Evolutionary conservation across 1,140 invertebrate genomes (phyloP).

Genomic region (Drosophila melanogaster): Release_6_plus_ISO1_MT NT_037436.4:18830001-18830500

Average conservation of each 20-base stretch:
- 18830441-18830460: conserved; percentile 86
- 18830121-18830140: no score
- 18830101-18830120: no score
- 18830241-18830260: no score
- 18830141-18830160: no score
- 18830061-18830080: no score
- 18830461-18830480: conserved; percentile 87
- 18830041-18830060: no score
- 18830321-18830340: conserved; percentile 95
- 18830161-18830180: no score
- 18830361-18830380: conserved; percentile 92
- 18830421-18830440: conserved; percentile 87
- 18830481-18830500: conserved; percentile 90
- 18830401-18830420: conserved; percentile 90
- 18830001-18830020: background rate
- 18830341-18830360: conserved; percentile 91
- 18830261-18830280: conserved; percentile 53
- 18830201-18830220: no score
- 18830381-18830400: conserved; percentile 90
- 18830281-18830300: conserved; percentile 69
- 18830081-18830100: no score
- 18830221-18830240: no score
- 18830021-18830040: no score
- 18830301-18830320: conserved; percentile 87
- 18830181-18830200: no score